Evolutionary conservation across 2,113 vertebrate genomes (phyloP).

Genomic region (Zingel zingel): DNA sequence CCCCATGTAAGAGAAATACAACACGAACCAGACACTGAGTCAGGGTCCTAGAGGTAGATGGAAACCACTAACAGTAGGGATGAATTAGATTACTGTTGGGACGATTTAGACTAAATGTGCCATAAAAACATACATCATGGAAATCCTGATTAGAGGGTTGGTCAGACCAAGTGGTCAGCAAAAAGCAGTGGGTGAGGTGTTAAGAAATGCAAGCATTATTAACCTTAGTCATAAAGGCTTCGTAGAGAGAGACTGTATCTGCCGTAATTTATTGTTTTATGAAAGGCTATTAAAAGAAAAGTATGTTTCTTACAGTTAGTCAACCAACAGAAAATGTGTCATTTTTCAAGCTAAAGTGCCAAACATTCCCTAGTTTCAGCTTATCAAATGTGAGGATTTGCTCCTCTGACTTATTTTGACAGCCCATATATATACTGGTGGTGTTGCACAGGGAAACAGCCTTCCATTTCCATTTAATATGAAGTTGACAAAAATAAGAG

Average conservation of each 20-base stretch:
- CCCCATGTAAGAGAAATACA: neutral
- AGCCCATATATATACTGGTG: neutral
- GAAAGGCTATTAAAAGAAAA: neutral
- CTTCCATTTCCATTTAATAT: neutral
- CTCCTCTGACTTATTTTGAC: neutral
- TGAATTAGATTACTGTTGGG: constrained; percentile 22
- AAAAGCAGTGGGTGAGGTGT: constrained; percentile 19
- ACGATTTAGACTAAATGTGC: constrained; percentile 18
- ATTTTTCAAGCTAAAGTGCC: neutral
- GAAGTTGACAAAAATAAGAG: neutral
- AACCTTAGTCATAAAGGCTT: neutral
- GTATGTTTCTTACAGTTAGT: neutral
- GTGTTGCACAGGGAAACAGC: neutral
- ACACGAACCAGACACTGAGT: constrained; percentile 14
- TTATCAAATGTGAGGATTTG: neutral
- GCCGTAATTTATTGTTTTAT: neutral
- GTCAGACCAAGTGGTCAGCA: constrained; percentile 12
- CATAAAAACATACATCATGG: constrained; percentile 39
- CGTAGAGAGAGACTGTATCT: neutral
- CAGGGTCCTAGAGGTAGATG: constrained; percentile 14
- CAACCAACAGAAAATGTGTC: neutral
- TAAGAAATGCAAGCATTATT: constrained; percentile 3
- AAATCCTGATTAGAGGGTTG: constrained; percentile 55
- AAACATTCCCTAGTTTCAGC: neutral
- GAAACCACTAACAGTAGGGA: constrained; percentile 40